Evolutionary conservation across 1,140 invertebrate genomes (phyloP), one percentile per base, ranked within the genome.

Genomic region (Brachionus rubens): DNA sequence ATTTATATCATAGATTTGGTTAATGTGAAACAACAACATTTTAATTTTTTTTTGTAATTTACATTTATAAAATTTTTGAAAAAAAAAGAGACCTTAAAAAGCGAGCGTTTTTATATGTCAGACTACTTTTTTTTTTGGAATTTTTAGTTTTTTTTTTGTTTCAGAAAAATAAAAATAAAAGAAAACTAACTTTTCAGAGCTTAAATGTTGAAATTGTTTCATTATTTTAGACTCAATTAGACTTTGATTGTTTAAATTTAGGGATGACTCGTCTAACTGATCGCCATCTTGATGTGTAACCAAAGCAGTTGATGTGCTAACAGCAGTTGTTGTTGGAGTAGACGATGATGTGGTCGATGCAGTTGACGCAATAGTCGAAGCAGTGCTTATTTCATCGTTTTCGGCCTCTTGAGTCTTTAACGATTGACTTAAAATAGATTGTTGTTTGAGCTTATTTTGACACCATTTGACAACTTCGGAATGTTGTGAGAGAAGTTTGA

Each of bases 401-500:
- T 65, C 59, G 59, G 26, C 43, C 36, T 65, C 36, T 6, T 41
- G 30, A 16, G 6, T 33, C 3, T 59, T 59, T 5, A 36, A 36
- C 3, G 33, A 36, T 36, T 70, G 43, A 40, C 65, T 70, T 70
- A 33, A 33, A 24, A 46, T 7, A 26, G 30, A 48, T 30, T 72
- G 47, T 40, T 33, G 43, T 30, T 54, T 72, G 9, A 72, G 46
- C n/a, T 72, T 72, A 28, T 72, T 72, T 12, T 72, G 77, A 48
- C 79, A 77, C 33, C 82, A 76, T 43, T 79, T 76, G 14, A 77
- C 78, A 19, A 83, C 80, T 76, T 84, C 79, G 16, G 82, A 80
- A 21, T 82, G 81, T 56, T 84, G 82, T 33, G 80, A 77, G 2
- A 84, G 78, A 59, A 85, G 56, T 47, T 81, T 76, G 65, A 82